These are phyloP conservation scores for Beaufortia kweichowensis DNA, from an alignment of 2,113 vertebrate genomes.

Conservation along the genomic window DNA sequence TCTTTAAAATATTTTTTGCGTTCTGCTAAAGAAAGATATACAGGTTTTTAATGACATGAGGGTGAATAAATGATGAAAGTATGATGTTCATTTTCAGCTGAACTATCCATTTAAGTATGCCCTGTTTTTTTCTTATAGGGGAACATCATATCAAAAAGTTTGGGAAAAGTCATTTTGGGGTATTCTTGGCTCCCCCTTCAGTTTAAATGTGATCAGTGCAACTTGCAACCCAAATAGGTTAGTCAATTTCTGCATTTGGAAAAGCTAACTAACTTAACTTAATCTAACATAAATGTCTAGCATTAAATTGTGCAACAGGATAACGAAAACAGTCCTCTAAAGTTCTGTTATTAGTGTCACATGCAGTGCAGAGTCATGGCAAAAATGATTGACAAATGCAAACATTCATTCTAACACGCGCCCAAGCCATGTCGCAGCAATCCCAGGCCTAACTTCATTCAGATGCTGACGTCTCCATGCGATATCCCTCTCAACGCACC, in stretches of 20 bases:
- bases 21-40: too few species aligned
- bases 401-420: slow-evolving; percentile 2
- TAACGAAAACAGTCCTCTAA: slow-evolving; percentile 16
- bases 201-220: slow-evolving; percentile 13
- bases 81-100: too few species aligned
- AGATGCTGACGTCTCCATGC: slow-evolving; percentile 29
- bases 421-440: slow-evolving; percentile 34
- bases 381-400: slow-evolving; percentile 31
- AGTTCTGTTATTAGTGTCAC: slow-evolving; percentile 35
- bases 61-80: too few species aligned
- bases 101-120: too few species aligned
- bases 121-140: too few species aligned
- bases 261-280: too few species aligned
- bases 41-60: too few species aligned
- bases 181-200: slow-evolving; percentile 1
- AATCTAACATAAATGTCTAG: neutral
- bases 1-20: too few species aligned
- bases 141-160: too few species aligned
- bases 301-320: neutral
- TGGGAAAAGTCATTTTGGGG: too few species aligned
- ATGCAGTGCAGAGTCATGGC: slow-evolving; percentile 48
- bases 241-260: too few species aligned
- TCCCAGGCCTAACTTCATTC: slow-evolving; percentile 33
- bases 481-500: slow-evolving; percentile 3
- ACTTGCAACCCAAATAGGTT: neutral